A percentile compares a stretch with the other conserved stretches of the same genome.
Evolutionary conservation across 2,113 vertebrate genomes (phyloP).

Genomic region (Brachionichthys hirsutus): DNA sequence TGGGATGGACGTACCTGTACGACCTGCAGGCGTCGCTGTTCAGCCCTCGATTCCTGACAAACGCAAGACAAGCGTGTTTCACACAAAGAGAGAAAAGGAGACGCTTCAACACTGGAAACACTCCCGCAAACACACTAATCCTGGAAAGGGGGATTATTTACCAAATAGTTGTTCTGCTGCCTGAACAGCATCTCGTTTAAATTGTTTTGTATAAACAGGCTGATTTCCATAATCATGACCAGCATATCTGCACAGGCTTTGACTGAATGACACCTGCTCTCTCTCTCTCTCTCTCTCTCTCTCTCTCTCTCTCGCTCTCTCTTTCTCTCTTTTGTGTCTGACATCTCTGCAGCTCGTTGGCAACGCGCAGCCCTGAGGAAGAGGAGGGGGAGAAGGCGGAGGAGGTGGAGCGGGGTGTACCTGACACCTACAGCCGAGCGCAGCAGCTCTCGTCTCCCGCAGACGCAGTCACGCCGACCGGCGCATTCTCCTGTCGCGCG

Average conservation of each 20-base stretch:
- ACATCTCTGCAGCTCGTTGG: constrained; percentile 50
- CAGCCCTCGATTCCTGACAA: neutral
- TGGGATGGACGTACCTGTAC: neutral
- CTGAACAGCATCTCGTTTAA: neutral
- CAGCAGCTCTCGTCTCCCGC: constrained; percentile 36
- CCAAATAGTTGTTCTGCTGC: neutral
- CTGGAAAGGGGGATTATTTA: constrained; percentile 7
- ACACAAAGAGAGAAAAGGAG: constrained; percentile 21
- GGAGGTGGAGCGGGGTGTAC: constrained; percentile 51
- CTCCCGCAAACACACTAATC: constrained; percentile 13
- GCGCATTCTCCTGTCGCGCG: constrained; percentile 5
- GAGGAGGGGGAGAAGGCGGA: constrained; percentile 18
- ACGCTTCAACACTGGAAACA: constrained; percentile 22
- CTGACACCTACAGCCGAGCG: constrained; percentile 57
- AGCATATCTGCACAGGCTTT: constrained; percentile 18
- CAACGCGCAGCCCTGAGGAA: constrained; percentile 16
- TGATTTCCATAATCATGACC: constrained; percentile 20
- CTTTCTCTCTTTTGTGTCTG: constrained; percentile 55
- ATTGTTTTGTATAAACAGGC: constrained; percentile 5
- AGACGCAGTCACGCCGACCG: constrained; percentile 22
- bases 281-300: neutral
- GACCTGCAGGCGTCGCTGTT: constrained; percentile 55
- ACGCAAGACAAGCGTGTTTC: neutral
- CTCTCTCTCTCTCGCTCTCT: constrained; percentile 3
- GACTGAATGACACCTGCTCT: constrained; percentile 59